A percentile compares a stretch with the other conserved stretches of the same genome.
Conservation (phyloP, 23 tunicate genomes). For the Ciona savignyi region DNA sequence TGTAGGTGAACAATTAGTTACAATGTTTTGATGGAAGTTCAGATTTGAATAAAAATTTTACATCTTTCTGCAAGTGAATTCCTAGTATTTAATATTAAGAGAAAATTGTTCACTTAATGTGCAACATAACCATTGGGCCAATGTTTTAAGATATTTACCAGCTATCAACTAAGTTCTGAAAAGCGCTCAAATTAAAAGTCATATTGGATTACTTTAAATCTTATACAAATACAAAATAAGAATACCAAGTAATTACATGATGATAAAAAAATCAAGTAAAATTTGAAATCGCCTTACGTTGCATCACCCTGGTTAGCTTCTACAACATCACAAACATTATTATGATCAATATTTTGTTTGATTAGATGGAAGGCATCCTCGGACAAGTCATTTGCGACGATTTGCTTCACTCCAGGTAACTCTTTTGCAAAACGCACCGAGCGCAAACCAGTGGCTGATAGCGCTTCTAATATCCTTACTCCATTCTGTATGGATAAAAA, state of each 20-base stretch:
- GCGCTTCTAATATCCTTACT: conserved; percentile 73
- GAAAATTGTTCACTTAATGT: too few relatives aligned
- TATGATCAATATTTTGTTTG: conserved; percentile 47
- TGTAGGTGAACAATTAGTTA: too few relatives aligned
- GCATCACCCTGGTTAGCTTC: conserved; percentile 67
- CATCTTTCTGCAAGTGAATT: too few relatives aligned
- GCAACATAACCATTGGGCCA: too few relatives aligned
- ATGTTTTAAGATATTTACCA: too few relatives aligned
- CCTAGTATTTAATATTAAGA: too few relatives aligned
- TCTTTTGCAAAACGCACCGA: conserved; percentile 88
- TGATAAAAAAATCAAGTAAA: neutral
- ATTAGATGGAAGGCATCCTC: conserved; percentile 58
- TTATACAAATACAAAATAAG: neutral
- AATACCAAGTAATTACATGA: neutral
- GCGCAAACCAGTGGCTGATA: conserved; percentile 86
- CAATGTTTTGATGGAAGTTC: too few relatives aligned
- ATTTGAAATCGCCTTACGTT: conserved; percentile 15
- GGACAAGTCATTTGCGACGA: conserved; percentile 91
- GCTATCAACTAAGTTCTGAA: too few relatives aligned
- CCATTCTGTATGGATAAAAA: conserved; percentile 53
- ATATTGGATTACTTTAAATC: too few relatives aligned
- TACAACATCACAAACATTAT: conserved; percentile 48
- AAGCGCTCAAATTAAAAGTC: too few relatives aligned
- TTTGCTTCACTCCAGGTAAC: conserved; percentile 51
- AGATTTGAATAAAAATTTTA: too few relatives aligned